Conservation (phyloP, 2,888 invertebrate species). For the Dynastes hyllus region DNA sequence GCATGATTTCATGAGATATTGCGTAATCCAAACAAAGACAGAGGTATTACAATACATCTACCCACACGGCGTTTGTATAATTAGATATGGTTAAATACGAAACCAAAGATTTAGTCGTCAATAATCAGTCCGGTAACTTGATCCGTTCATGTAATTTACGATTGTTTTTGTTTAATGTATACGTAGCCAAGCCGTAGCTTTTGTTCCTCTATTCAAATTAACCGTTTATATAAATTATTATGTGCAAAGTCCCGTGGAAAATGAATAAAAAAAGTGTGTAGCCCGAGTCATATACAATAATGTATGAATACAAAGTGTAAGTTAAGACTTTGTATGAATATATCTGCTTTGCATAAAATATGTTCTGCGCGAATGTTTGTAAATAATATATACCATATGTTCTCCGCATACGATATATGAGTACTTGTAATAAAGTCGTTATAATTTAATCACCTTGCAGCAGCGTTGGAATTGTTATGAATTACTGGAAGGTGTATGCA, state of each 20-base stretch:
- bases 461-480: constrained; percentile 2
- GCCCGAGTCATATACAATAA: constrained; percentile 30
- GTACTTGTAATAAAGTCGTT: constrained; percentile 34
- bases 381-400: not conserved
- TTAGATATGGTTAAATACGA: constrained; percentile 32
- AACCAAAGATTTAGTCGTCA: constrained; percentile 36
- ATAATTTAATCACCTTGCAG: constrained; percentile 29
- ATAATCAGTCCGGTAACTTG: constrained; percentile 34
- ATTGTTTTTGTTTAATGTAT: constrained; percentile 33
- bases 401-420: constrained; percentile 1
- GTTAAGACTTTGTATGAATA: constrained; percentile 47
- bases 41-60: constrained; percentile 1
- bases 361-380: not conserved
- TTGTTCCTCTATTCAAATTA: constrained; percentile 53
- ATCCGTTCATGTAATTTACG: constrained; percentile 40
- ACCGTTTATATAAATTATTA: constrained; percentile 52
- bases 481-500: not conserved
- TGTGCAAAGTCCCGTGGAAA: constrained; percentile 43
- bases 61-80: constrained; percentile 20
- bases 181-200: constrained; percentile 18
- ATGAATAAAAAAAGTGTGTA: constrained; percentile 36
- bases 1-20: too few relatives aligned
- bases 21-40: too few relatives aligned
- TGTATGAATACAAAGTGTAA: constrained; percentile 47
- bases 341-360: constrained; percentile 38